A percentile compares a stretch with the other conserved stretches of the same genome.
Evolutionary conservation across 64 coral and sea anemone species (phyloP).

Genomic region (Cladopsammia gracilis): DNA sequence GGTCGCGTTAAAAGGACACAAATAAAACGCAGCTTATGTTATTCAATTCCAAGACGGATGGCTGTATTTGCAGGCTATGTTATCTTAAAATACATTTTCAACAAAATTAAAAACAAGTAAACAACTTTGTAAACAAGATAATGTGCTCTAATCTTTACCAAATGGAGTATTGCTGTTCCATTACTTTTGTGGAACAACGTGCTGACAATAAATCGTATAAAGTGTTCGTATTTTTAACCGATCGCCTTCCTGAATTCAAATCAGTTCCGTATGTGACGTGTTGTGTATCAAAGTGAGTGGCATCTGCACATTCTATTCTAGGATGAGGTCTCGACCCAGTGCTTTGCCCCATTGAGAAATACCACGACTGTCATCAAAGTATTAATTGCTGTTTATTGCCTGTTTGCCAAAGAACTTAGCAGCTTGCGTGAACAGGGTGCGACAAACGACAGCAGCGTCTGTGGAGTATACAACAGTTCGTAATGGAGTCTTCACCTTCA

Average conservation of each 20-base stretch:
- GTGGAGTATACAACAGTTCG: conserved; percentile 30
- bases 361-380: conserved; percentile 89
- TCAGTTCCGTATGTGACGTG: conserved; percentile 43
- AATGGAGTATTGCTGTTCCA: background rate
- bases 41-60: background rate
- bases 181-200: background rate
- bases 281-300: conserved; percentile 45
- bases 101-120: conserved; percentile 34
- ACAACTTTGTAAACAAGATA: conserved; percentile 1
- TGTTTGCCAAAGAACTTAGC: conserved; percentile 99
- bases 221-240: background rate
- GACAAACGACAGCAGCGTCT: conserved; percentile 23
- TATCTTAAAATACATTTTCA: background rate
- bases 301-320: conserved; percentile 42
- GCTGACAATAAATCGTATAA: conserved; percentile 16
- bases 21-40: background rate
- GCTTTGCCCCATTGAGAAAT: conserved; percentile 36
- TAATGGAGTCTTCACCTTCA: conserved; percentile 62
- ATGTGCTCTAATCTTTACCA: background rate
- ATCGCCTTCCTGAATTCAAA: conserved; percentile 1
- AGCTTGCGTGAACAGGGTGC: conserved; percentile 75
- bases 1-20: background rate
- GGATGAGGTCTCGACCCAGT: conserved; percentile 45
- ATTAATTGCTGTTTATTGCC: conserved; percentile 99
- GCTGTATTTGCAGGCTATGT: too few species aligned